These are phyloP conservation scores for Gnathonemus echidnorhynchus DNA, from an alignment of 2,113 vertebrate genomes.

Conservation along the genomic window DNA sequence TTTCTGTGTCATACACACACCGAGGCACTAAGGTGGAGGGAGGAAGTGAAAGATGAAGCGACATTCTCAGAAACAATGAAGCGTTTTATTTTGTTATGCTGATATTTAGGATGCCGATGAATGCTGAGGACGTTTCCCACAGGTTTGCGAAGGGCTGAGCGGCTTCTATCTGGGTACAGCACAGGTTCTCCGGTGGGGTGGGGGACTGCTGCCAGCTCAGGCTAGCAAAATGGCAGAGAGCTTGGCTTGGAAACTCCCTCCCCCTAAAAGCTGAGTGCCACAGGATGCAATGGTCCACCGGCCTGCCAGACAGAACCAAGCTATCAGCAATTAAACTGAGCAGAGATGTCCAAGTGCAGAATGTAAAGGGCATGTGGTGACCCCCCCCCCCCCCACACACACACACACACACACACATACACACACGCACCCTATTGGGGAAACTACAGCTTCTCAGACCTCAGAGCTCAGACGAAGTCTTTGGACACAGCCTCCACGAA, in stretches of 20 bases:
- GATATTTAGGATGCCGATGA: neutral
- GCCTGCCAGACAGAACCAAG: neutral
- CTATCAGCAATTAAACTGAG: neutral
- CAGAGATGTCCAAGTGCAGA: neutral
- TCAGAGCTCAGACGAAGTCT: conserved; percentile 61
- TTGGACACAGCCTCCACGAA: conserved; percentile 70
- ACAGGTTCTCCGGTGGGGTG: neutral
- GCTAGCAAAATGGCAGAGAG: neutral
- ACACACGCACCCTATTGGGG: neutral
- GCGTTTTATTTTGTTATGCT: conserved; percentile 1
- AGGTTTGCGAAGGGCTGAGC: neutral
- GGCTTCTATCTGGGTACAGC: neutral
- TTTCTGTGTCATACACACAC: neutral
- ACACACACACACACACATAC: neutral
- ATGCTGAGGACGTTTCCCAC: neutral
- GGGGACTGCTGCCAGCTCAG: neutral
- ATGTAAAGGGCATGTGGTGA: neutral
- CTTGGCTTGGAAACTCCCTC: neutral
- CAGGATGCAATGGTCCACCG: neutral
- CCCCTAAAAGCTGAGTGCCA: neutral
- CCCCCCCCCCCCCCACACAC: neutral
- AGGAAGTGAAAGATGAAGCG: neutral
- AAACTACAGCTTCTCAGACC: neutral
- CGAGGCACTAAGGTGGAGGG: neutral
- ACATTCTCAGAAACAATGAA: conserved; percentile 4